Evolutionary conservation across 2,113 vertebrate genomes (phyloP).

Genomic region (Chionodraco myersi): DNA sequence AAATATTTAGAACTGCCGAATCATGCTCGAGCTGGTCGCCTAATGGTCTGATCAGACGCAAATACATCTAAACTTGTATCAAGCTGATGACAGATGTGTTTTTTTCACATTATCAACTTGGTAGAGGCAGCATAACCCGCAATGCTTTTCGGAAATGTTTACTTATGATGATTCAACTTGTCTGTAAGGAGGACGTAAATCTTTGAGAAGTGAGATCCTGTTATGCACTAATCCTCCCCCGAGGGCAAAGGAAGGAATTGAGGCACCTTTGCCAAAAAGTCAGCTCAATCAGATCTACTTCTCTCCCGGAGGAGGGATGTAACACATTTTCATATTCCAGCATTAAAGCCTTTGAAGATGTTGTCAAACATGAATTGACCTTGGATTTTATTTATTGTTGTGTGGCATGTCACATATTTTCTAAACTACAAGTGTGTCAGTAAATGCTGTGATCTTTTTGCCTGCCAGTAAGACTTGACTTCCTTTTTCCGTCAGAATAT

Average conservation of each 20-base stretch:
- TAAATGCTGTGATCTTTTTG: slow-evolving; percentile 9
- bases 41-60: slow-evolving; percentile 22
- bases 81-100: background rate
- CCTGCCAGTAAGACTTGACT: background rate
- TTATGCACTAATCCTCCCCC: slow-evolving; percentile 54
- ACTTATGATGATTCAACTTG: slow-evolving; percentile 44
- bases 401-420: background rate
- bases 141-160: slow-evolving; percentile 15
- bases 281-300: slow-evolving; percentile 30
- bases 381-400: slow-evolving; percentile 9
- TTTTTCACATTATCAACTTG: slow-evolving; percentile 17
- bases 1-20: slow-evolving; percentile 11
- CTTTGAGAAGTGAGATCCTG: slow-evolving; percentile 59
- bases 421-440: background rate
- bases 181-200: slow-evolving; percentile 38
- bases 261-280: slow-evolving; percentile 55
- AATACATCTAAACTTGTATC: slow-evolving; percentile 11
- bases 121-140: background rate
- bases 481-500: slow-evolving; percentile 12
- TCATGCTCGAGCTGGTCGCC: background rate
- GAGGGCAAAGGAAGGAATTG: slow-evolving; percentile 36
- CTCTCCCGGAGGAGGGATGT: slow-evolving; percentile 24
- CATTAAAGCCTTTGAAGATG: slow-evolving; percentile 26
- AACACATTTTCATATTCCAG: slow-evolving; percentile 41
- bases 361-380: slow-evolving; percentile 23